Evolutionary conservation across 2,797 vertebrate genomes (phyloP).

Genomic region (Saxicola maurus): DNA sequence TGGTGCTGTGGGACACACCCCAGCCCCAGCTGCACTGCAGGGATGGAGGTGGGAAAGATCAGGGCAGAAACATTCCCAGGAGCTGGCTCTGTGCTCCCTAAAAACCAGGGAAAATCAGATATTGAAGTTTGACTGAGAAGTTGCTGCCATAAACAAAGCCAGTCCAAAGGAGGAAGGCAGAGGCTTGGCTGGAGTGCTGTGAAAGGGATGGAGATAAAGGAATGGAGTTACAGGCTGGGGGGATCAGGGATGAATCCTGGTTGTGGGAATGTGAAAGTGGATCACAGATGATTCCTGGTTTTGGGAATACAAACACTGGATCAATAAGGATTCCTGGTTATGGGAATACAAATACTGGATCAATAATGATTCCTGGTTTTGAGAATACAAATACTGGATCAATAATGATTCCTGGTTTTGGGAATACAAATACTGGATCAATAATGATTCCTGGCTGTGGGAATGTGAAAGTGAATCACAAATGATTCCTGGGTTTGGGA

Average conservation of each 20-base stretch:
- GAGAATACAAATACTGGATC: background rate
- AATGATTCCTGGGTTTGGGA: background rate
- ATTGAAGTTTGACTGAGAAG: background rate
- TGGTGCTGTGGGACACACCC: background rate
- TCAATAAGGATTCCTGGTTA: no score
- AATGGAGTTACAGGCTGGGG: background rate
- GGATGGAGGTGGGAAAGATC: background rate
- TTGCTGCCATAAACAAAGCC: background rate
- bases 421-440: background rate
- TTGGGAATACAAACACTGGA: no score
- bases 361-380: background rate
- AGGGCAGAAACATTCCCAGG: background rate
- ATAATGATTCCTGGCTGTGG: background rate
- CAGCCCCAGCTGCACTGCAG: fast-evolving
- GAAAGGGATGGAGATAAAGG: background rate
- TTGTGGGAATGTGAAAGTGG: background rate
- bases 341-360: no score
- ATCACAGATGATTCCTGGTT: no score
- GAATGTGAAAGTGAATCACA: background rate
- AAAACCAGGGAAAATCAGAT: background rate
- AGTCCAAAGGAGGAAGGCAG: background rate
- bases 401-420: background rate
- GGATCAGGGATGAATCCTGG: background rate
- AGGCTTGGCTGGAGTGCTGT: background rate
- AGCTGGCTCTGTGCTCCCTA: background rate